Evolutionary conservation across 2,113 vertebrate genomes (phyloP).

Genomic region (Smithornis capensis): DNA sequence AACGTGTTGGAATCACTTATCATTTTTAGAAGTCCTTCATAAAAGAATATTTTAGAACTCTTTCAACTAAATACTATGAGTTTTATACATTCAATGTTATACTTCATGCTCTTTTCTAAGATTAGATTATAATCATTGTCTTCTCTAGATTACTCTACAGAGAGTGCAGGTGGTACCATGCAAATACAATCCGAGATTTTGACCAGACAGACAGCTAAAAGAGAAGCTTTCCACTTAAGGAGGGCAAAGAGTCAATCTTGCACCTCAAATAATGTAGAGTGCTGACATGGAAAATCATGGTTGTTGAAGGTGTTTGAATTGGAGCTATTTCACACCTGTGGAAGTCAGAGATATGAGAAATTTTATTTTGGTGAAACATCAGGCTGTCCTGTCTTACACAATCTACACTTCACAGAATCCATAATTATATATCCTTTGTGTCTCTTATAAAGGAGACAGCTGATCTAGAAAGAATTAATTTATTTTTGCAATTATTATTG

Average conservation of each 20-base stretch:
- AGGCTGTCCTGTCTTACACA: neutral
- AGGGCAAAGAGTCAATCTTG: neutral
- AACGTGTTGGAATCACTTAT: neutral
- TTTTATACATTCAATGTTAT: neutral
- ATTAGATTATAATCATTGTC: neutral
- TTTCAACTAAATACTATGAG: neutral
- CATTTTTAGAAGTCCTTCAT: neutral
- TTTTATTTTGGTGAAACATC: neutral
- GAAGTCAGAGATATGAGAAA: neutral
- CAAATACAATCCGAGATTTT: neutral
- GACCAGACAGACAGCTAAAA: neutral
- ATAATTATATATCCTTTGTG: neutral
- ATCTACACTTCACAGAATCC: neutral
- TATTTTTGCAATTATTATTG: neutral
- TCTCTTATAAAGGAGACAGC: neutral
- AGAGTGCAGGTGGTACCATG: neutral
- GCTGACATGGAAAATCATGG: neutral
- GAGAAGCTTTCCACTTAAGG: neutral
- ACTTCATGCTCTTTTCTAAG: neutral
- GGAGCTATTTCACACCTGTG: neutral
- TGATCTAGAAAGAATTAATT: neutral
- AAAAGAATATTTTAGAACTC: neutral
- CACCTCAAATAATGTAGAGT: neutral
- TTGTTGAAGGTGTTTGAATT: neutral
- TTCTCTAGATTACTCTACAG: neutral